These are phyloP conservation scores for Alca torda DNA, from an alignment of 2,797 vertebrate species.

Conservation along the genomic window DNA sequence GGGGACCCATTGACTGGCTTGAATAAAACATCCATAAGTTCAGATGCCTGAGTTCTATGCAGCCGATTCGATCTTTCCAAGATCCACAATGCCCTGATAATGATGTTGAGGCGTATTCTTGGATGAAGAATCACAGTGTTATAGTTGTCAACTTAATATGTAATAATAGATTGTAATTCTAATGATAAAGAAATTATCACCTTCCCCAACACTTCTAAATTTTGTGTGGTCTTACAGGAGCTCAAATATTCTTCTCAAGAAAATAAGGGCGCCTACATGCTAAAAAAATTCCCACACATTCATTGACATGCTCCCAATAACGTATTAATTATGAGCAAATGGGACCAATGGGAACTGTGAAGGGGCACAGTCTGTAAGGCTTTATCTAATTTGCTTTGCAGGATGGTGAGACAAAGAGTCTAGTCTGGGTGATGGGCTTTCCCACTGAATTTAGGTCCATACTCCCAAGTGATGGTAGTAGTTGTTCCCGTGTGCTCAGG, in stretches of 20 bases:
- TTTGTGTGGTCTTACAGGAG: background rate
- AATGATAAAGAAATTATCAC: background rate
- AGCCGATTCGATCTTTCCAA: background rate
- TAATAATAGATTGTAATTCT: background rate
- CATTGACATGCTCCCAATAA: background rate
- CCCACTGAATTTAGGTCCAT: background rate
- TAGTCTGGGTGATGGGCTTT: background rate
- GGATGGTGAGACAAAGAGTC: background rate
- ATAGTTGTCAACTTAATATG: background rate
- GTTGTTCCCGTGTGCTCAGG: background rate
- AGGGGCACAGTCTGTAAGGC: background rate
- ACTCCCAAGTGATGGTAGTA: background rate
- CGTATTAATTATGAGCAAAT: background rate
- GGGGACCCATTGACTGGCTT: background rate
- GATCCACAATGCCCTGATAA: background rate
- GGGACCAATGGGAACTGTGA: background rate
- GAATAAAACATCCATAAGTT: background rate
- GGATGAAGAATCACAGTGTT: background rate
- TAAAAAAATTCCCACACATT: background rate
- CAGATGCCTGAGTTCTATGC: background rate
- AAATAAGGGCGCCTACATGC: background rate
- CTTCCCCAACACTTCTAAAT: background rate
- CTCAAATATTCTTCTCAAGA: background rate
- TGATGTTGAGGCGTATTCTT: background rate
- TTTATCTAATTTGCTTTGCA: background rate